Conservation (phyloP, 2,113 vertebrate genomes). For the Nyctereutes procyonoides region DNA sequence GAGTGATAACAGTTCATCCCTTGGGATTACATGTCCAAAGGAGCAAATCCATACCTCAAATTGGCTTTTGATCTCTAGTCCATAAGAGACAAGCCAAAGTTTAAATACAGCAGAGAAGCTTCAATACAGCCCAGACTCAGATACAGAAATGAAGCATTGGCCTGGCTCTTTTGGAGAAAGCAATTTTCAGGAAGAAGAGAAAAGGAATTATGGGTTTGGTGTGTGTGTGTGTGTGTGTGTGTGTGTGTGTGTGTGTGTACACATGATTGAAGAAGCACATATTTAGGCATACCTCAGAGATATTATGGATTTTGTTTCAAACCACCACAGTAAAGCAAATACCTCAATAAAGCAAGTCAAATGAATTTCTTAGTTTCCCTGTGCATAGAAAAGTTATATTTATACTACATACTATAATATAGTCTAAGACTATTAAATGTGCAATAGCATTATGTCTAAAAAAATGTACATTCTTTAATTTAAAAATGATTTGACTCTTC, state of each 20-base stretch:
- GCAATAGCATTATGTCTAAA: background rate
- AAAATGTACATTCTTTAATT: background rate
- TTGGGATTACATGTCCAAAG: background rate
- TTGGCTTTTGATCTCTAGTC: constrained; percentile 25
- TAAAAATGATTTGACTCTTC: background rate
- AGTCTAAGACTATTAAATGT: background rate
- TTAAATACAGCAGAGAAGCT: constrained; percentile 25
- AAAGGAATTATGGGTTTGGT: background rate
- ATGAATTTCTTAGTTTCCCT: background rate
- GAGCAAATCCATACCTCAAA: background rate
- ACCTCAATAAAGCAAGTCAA: background rate
- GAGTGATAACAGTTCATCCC: background rate
- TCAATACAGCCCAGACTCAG: background rate
- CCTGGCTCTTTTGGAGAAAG: background rate
- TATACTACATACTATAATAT: background rate
- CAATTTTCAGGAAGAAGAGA: background rate
- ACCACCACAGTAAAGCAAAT: background rate
- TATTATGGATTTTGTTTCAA: background rate
- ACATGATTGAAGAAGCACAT: background rate
- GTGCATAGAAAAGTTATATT: background rate
- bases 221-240: background rate
- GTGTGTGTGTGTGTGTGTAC: background rate
- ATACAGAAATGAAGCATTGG: background rate
- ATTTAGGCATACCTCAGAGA: background rate
- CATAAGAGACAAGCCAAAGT: constrained; percentile 1